Conservation (phyloP, 2,888 invertebrate genomes). For the Agriopis aurantiaria region DNA sequence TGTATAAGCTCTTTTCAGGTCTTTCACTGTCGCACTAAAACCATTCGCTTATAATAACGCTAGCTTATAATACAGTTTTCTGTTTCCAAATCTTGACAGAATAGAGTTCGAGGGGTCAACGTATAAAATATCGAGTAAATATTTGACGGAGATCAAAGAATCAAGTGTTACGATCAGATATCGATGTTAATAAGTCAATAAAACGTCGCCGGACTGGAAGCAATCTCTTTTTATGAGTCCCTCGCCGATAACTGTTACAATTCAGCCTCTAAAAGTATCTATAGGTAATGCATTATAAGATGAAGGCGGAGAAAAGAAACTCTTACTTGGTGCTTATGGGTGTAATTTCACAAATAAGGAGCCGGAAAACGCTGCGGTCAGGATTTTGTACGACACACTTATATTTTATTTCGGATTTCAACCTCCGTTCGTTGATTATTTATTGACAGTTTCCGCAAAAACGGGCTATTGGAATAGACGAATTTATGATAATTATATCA, state of each 20-base stretch:
- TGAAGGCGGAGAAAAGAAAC: slow-evolving; percentile 42
- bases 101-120: slow-evolving; percentile 47
- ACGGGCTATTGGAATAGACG: background rate
- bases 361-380: slow-evolving; percentile 31
- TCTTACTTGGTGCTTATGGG: slow-evolving; percentile 32
- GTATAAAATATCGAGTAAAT: slow-evolving; percentile 73
- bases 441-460: background rate
- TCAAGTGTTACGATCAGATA: slow-evolving; percentile 84
- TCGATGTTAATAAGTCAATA: slow-evolving; percentile 86
- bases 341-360: slow-evolving; percentile 36
- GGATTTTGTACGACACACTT: slow-evolving; percentile 34
- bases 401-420: slow-evolving; percentile 35
- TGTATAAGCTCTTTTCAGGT: background rate
- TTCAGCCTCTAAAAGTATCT: slow-evolving; percentile 73
- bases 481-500: background rate
- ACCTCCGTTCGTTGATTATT: slow-evolving; percentile 15
- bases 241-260: slow-evolving; percentile 78
- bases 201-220: slow-evolving; percentile 82
- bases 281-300: slow-evolving; percentile 61
- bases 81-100: slow-evolving; percentile 37
- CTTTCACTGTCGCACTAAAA: slow-evolving; percentile 12
- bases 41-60: slow-evolving; percentile 9
- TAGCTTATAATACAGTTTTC: slow-evolving; percentile 21
- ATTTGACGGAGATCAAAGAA: slow-evolving; percentile 82
- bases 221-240: slow-evolving; percentile 85